Evolutionary conservation across 2,888 invertebrate genomes (phyloP).

Genomic region (Disparrhopalites patrizii): DNA sequence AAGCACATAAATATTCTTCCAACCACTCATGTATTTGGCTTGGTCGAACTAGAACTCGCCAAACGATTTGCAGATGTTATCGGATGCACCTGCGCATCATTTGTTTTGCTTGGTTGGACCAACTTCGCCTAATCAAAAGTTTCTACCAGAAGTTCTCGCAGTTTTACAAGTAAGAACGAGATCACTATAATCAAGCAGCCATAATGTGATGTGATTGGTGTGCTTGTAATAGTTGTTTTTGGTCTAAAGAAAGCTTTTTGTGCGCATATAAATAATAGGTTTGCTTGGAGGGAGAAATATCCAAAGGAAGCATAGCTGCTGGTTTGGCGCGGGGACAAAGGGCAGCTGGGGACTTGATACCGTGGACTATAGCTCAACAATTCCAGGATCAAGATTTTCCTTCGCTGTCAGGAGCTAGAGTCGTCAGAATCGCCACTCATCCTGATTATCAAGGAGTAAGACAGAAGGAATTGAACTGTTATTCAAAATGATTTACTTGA

Average conservation of each 20-base stretch:
- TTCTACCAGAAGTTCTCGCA: slow-evolving; percentile 87
- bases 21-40: too few relatives aligned
- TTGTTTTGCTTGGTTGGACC: slow-evolving; percentile 91
- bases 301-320: slow-evolving; percentile 66
- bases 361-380: slow-evolving; percentile 97
- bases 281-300: slow-evolving; percentile 63
- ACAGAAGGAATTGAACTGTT: slow-evolving; percentile 35
- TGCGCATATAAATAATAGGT: too few relatives aligned
- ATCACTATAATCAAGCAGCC: too few relatives aligned
- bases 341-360: slow-evolving; percentile 94
- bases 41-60: slow-evolving; percentile 97
- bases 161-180: slow-evolving; percentile 77
- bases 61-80: slow-evolving; percentile 96
- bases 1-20: too few relatives aligned
- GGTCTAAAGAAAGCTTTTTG: background rate
- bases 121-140: slow-evolving; percentile 63
- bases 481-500: background rate
- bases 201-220: background rate
- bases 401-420: slow-evolving; percentile 77
- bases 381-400: slow-evolving; percentile 93
- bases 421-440: slow-evolving; percentile 96
- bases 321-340: slow-evolving; percentile 80
- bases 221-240: background rate
- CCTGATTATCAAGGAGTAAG: slow-evolving; percentile 87
- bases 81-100: slow-evolving; percentile 98